Evolutionary conservation across 2,113 vertebrate genomes (phyloP).

Genomic region (Scolopax mira): DNA sequence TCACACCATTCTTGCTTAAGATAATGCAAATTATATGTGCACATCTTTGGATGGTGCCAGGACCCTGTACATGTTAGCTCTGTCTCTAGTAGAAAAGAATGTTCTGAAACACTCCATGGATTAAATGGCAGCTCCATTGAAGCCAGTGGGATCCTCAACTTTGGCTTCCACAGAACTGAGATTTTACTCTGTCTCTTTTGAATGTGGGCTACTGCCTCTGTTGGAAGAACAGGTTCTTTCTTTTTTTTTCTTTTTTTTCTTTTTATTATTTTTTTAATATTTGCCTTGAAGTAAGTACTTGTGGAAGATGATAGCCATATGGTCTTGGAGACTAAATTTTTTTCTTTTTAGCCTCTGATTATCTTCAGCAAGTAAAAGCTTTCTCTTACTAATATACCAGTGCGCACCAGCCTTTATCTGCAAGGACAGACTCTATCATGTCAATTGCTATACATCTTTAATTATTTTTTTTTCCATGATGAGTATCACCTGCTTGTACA

Average conservation of each 20-base stretch:
- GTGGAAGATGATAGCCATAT: neutral
- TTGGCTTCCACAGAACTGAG: neutral
- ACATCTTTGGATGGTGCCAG: neutral
- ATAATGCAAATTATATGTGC: neutral
- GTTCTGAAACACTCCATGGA: neutral
- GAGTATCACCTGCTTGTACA: neutral
- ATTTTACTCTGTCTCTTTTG: neutral
- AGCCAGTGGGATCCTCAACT: neutral
- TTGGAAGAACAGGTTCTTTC: neutral
- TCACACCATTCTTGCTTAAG: neutral
- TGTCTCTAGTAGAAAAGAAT: neutral
- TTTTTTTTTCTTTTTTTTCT: neutral
- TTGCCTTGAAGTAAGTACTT: neutral
- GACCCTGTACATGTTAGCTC: neutral
- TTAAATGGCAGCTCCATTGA: neutral
- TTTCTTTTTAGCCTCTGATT: neutral
- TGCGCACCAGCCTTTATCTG: neutral
- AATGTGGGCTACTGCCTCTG: neutral
- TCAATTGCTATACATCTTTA: neutral
- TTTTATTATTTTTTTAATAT: neutral
- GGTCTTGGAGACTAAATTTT: neutral
- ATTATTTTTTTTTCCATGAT: accelerated
- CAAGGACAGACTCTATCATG: neutral
- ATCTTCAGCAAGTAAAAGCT: neutral
- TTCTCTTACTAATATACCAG: neutral